Evolutionary conservation across 37 sponge, comb jelly and placozoan genomes (phyloP).

Genomic region (Ianthella basta): DNA sequence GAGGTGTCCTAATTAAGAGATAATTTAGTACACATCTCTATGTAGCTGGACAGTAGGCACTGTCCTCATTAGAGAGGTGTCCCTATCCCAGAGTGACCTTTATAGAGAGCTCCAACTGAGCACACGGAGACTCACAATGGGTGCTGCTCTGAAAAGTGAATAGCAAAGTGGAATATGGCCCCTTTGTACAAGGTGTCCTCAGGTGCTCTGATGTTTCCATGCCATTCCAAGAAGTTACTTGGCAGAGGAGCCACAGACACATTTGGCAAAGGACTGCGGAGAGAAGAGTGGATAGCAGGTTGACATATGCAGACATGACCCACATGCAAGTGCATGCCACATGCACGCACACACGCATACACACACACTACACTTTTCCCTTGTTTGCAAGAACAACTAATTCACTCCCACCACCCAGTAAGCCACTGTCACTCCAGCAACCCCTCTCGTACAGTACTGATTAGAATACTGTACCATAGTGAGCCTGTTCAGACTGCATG

Average conservation of each 20-base stretch:
- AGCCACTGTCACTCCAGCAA: too few relatives aligned
- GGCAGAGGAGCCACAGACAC: constrained; percentile 60
- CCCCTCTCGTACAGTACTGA: too few relatives aligned
- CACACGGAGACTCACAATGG: constrained; percentile 34
- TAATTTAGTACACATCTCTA: too few relatives aligned
- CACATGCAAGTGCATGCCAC: constrained; percentile 4
- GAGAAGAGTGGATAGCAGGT: not conserved
- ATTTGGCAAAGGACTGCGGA: constrained; percentile 38
- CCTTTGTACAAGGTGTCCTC: constrained; percentile 55
- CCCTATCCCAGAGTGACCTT: too few relatives aligned
- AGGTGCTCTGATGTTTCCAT: constrained; percentile 64
- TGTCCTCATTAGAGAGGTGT: too few relatives aligned
- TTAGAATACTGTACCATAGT: too few relatives aligned
- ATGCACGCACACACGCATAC: not conserved
- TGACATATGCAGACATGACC: not conserved
- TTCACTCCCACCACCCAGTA: too few relatives aligned
- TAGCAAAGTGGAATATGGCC: constrained; percentile 66
- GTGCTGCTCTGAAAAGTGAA: constrained; percentile 35
- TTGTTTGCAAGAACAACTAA: too few relatives aligned
- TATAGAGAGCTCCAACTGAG: too few relatives aligned
- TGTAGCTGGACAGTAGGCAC: too few relatives aligned
- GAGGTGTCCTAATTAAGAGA: too few relatives aligned
- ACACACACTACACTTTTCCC: constrained; percentile 1
- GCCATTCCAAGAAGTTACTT: constrained; percentile 62
- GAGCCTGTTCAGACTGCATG: too few relatives aligned